Evolutionary conservation across 53 echinoderm and acorn worm species (phyloP).

Genomic region (Holothuria leucospilota): DNA sequence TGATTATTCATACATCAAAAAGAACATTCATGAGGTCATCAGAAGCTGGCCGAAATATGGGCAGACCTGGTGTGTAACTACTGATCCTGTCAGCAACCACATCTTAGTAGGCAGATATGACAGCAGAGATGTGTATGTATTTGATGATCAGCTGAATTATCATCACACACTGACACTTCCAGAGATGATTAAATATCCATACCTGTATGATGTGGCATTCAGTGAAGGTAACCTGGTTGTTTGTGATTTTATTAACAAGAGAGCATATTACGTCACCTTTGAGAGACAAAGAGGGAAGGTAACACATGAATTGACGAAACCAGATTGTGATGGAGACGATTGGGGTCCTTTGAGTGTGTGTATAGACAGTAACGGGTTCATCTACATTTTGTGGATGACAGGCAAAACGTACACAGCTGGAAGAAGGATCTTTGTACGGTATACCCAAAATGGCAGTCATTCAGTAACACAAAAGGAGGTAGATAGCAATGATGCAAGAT

Average conservation of each 20-base stretch:
- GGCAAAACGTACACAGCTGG: not conserved
- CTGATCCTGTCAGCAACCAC: not conserved
- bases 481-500: not conserved
- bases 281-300: not conserved
- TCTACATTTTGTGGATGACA: conserved; percentile 11
- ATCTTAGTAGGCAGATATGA: not conserved
- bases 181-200: not conserved
- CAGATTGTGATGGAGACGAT: conserved; percentile 1
- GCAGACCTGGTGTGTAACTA: not conserved
- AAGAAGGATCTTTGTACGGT: not conserved
- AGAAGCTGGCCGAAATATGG: not conserved
- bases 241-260: not conserved
- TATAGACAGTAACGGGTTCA: not conserved
- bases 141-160: conserved; percentile 11
- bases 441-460: conserved; percentile 18
- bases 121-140: conserved; percentile 14
- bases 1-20: not conserved
- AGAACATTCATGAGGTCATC: not conserved
- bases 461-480: not conserved
- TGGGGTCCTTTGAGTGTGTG: conserved; percentile 9
- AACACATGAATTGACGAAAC: not conserved
- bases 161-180: conserved; percentile 1
- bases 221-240: not conserved
- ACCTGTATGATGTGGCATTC: not conserved
- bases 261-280: not conserved